Evolutionary conservation across 2,888 invertebrate species (phyloP).

Genomic region (Nephrotoma flavescens): DNA sequence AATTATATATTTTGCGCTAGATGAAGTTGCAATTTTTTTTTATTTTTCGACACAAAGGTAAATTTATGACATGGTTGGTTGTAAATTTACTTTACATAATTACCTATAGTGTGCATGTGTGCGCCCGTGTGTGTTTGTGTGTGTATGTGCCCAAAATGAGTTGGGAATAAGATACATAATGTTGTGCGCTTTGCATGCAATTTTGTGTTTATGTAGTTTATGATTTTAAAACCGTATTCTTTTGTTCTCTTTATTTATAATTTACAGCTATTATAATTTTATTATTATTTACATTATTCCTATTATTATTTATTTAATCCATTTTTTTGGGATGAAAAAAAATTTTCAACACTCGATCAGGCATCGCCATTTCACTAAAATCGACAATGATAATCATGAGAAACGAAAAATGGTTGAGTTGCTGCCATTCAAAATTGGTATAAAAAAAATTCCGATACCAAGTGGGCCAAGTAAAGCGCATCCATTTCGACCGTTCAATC

Average conservation of each 20-base stretch:
- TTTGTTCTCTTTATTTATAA: not conserved
- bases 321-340: not conserved
- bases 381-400: not conserved
- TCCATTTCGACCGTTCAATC: not conserved
- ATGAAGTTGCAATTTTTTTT: not conserved
- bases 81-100: not conserved
- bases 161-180: not conserved
- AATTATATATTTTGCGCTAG: not conserved
- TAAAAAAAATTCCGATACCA: not conserved
- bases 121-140: too few species aligned
- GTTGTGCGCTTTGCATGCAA: not conserved
- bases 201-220: not conserved
- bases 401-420: constrained; percentile 1
- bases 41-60: not conserved
- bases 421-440: not conserved
- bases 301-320: not conserved
- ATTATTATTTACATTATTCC: not conserved
- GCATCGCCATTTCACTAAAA: constrained; percentile 1
- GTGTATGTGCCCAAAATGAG: not conserved
- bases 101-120: not conserved
- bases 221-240: not conserved
- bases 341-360: constrained; percentile 1
- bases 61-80: not conserved
- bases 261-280: not conserved
- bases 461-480: not conserved